Conservation (phyloP, 2,888 invertebrate genomes). For the Chrysomela aeneicollis region DNA sequence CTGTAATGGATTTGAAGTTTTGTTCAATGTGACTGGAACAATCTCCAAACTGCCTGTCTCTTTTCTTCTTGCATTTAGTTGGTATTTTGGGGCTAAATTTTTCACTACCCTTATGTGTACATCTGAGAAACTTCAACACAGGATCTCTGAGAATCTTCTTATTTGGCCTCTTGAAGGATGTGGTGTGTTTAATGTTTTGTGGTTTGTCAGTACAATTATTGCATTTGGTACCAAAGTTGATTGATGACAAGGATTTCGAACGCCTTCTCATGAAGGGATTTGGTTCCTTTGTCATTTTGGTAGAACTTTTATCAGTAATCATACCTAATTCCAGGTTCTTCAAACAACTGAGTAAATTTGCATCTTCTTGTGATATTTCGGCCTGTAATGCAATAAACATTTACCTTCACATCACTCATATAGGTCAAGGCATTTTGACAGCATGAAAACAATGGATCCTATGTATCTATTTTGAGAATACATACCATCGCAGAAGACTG, state of each 20-base stretch:
- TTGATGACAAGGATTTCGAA: slow-evolving; percentile 59
- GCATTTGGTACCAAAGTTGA: slow-evolving; percentile 55
- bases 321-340: slow-evolving; percentile 57
- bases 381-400: slow-evolving; percentile 44
- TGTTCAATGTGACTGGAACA: slow-evolving; percentile 49
- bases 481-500: slow-evolving; percentile 41
- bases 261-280: slow-evolving; percentile 58
- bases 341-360: slow-evolving; percentile 53
- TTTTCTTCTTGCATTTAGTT: slow-evolving; percentile 28
- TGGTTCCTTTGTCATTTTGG: slow-evolving; percentile 13
- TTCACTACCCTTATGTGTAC: slow-evolving; percentile 43
- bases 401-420: slow-evolving; percentile 21
- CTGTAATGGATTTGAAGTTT: slow-evolving; percentile 59
- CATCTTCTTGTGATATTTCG: slow-evolving; percentile 59
- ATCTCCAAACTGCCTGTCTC: slow-evolving; percentile 54
- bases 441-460: slow-evolving; percentile 35
- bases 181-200: slow-evolving; percentile 51
- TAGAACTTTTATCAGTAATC: slow-evolving; percentile 38
- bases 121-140: slow-evolving; percentile 64
- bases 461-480: slow-evolving; percentile 11
- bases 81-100: slow-evolving; percentile 32
- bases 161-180: slow-evolving; percentile 52
- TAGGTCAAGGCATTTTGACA: slow-evolving; percentile 49
- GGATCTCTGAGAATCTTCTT: slow-evolving; percentile 67
- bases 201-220: slow-evolving; percentile 49